Conservation (phyloP, 2,888 invertebrate genomes). For the Lamproptera curius region DNA sequence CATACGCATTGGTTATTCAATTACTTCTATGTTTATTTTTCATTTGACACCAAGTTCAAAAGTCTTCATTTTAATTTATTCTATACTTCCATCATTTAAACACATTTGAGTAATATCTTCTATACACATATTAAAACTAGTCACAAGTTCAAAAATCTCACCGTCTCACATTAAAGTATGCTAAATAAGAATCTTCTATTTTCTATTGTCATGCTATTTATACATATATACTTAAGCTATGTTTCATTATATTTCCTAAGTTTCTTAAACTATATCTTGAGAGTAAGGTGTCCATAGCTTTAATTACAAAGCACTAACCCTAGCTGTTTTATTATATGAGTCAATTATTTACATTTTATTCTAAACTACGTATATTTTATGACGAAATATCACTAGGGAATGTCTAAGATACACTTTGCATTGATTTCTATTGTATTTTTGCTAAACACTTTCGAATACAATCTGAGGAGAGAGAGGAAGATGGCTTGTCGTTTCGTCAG, state of each 20-base stretch:
- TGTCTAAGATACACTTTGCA: too few species aligned
- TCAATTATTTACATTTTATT: conserved; percentile 4
- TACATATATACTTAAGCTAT: too few species aligned
- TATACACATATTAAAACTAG: not conserved
- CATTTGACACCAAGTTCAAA: conserved; percentile 1
- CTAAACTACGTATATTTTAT: conserved; percentile 1
- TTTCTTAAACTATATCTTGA: not conserved
- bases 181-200: too few species aligned
- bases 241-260: too few species aligned
- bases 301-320: conserved; percentile 8
- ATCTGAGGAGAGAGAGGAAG: not conserved
- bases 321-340: not conserved
- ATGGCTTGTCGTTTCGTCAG: not conserved
- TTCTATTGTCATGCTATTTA: too few species aligned
- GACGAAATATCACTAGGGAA: conserved; percentile 1
- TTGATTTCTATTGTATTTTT: conserved; percentile 3
- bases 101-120: not conserved
- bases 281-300: not conserved
- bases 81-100: not conserved
- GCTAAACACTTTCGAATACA: not conserved
- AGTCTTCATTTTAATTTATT: not conserved
- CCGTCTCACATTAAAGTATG: not conserved
- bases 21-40: too few species aligned
- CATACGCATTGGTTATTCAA: too few species aligned
- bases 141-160: not conserved